Conservation (phyloP, 2,113 vertebrate genomes). For the Pungitius pungitius region DNA sequence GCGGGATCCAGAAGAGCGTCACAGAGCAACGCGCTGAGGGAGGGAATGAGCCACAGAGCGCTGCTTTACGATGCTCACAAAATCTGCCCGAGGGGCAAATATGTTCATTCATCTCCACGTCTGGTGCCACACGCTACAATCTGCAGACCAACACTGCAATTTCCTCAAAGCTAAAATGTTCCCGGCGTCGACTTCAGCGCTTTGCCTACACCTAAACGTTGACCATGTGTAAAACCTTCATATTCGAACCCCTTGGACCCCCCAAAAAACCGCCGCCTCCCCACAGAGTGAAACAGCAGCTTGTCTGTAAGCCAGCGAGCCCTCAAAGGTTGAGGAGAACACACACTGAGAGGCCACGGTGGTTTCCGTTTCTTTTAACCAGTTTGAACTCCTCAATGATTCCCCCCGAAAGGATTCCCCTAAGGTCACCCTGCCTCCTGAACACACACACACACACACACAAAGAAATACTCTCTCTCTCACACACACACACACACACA, state of each 20-base stretch:
- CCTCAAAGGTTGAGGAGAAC: slow-evolving; percentile 30
- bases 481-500: background rate
- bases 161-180: background rate
- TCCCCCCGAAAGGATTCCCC: slow-evolving; percentile 59
- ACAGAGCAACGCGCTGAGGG: background rate
- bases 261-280: background rate
- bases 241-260: slow-evolving; percentile 31
- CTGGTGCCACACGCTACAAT: slow-evolving; percentile 12
- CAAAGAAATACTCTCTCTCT: no score
- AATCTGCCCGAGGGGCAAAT: background rate
- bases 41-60: slow-evolving; percentile 13
- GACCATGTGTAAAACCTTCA: slow-evolving; percentile 5
- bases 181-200: slow-evolving; percentile 12
- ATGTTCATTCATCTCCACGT: background rate
- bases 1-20: background rate
- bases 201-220: background rate
- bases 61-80: background rate
- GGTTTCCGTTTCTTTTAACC: slow-evolving; percentile 48
- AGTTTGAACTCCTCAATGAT: slow-evolving; percentile 53
- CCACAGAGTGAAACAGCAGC: slow-evolving; percentile 13
- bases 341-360: slow-evolving; percentile 30
- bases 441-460: background rate
- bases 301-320: slow-evolving; percentile 8
- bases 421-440: slow-evolving; percentile 45
- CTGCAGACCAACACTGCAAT: background rate